Evolutionary conservation across 1,140 invertebrate genomes (phyloP).

Genomic region (Hesperophylax magnus): DNA sequence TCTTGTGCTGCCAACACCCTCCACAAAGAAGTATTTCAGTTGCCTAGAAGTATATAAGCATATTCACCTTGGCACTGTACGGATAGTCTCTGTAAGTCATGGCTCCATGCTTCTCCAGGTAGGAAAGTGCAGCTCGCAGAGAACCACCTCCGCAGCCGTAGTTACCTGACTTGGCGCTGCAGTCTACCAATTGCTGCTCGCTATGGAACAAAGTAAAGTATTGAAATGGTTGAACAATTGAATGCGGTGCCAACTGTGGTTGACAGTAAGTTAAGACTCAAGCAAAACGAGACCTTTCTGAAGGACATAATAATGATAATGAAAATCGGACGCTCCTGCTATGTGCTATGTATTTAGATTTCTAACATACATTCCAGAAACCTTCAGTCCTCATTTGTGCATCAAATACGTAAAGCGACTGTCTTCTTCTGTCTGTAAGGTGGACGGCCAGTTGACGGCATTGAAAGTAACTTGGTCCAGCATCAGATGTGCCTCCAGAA

Average conservation of each 20-base stretch:
- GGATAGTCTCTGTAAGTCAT: conserved; percentile 77
- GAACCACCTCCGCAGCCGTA: conserved; percentile 82
- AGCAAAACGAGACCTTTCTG: background rate
- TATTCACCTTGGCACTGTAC: conserved; percentile 75
- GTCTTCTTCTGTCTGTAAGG: too few species aligned
- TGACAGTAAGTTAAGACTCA: background rate
- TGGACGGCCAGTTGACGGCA: too few species aligned
- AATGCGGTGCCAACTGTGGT: background rate
- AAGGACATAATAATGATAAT: background rate
- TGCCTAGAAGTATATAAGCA: background rate
- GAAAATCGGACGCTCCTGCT: background rate
- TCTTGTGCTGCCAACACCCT: background rate
- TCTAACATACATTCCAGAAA: too few species aligned
- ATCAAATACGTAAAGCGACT: too few species aligned
- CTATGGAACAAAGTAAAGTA: conserved; percentile 63
- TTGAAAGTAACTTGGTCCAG: too few species aligned
- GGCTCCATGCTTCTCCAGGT: conserved; percentile 77
- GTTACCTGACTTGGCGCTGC: conserved; percentile 78
- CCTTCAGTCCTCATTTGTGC: too few species aligned
- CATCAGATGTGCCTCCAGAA: background rate
- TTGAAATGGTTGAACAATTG: background rate
- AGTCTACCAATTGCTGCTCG: conserved; percentile 84
- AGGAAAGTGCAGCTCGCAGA: conserved; percentile 78
- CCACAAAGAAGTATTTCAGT: background rate
- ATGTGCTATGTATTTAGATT: too few species aligned